Conservation (phyloP, 2,113 vertebrate genomes). For the Actenoides hombroni region DNA sequence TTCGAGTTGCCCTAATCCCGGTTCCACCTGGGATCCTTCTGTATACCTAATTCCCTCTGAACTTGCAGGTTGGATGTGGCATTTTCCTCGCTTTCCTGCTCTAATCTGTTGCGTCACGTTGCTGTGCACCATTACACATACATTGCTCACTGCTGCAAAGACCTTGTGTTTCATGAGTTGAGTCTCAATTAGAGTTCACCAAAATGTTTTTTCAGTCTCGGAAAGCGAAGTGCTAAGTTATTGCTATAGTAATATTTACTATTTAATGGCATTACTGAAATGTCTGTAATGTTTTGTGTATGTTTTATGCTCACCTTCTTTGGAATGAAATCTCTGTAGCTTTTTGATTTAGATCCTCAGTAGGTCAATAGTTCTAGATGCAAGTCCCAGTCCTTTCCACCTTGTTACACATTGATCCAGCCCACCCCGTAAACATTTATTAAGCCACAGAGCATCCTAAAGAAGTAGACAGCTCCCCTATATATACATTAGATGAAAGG, state of each 20-base stretch:
- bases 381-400: background rate
- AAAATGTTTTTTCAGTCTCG: background rate
- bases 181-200: slow-evolving; percentile 14
- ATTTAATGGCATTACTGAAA: background rate
- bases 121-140: background rate
- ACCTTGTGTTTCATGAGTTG: background rate
- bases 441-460: background rate
- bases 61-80: background rate
- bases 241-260: background rate
- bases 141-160: background rate
- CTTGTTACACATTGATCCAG: background rate
- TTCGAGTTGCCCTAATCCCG: slow-evolving; percentile 1
- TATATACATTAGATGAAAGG: background rate
- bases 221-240: slow-evolving; percentile 6
- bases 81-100: background rate
- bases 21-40: slow-evolving; percentile 16
- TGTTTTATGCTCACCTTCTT: background rate
- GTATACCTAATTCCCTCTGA: slow-evolving; percentile 11
- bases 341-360: background rate
- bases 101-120: slow-evolving; percentile 42
- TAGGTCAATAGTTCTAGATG: background rate
- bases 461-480: background rate
- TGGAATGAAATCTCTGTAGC: background rate
- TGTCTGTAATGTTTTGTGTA: background rate
- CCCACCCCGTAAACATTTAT: background rate